phyloP scores from a whole-genome alignment of 92 coral and sea anemone species.

The Actinostola sp. region DNA sequence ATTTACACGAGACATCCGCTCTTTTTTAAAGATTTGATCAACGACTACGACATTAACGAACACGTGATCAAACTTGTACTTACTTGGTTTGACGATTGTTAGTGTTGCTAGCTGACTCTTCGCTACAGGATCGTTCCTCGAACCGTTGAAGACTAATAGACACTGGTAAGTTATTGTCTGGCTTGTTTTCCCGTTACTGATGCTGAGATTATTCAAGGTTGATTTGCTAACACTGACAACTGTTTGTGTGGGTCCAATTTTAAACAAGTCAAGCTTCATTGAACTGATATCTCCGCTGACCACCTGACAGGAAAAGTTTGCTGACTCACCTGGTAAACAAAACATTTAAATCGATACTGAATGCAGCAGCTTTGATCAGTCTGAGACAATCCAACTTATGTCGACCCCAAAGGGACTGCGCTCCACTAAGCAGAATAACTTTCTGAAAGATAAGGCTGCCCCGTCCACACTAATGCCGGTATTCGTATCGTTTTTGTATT shows the following conservation, averaged over 20 bases:
- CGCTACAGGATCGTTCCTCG: background rate
- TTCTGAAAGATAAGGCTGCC: too few species aligned
- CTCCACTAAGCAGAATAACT: too few species aligned
- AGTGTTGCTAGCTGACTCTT: constrained; percentile 5
- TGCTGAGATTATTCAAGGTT: background rate
- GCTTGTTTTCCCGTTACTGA: background rate
- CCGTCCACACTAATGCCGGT: too few species aligned
- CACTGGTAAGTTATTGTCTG: constrained; percentile 6
- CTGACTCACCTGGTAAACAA: constrained; percentile 16
- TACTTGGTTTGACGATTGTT: constrained; percentile 22
- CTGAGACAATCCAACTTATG: too few species aligned
- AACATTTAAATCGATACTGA: too few species aligned
- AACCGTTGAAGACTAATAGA: background rate
- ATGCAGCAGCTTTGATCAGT: too few species aligned
- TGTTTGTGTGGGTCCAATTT: background rate
- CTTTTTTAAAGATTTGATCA: too few species aligned
- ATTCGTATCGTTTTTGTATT: too few species aligned
- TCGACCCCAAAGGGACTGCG: too few species aligned
- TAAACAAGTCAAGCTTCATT: background rate
- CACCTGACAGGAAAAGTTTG: constrained; percentile 25
- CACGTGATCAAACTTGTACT: too few species aligned
- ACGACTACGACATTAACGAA: too few species aligned
- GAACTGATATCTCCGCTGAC: constrained; percentile 20
- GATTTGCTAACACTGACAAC: background rate
- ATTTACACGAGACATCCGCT: too few species aligned